Conservation (phyloP, 2,113 vertebrate genomes). For the Hystrix cristata region DNA sequence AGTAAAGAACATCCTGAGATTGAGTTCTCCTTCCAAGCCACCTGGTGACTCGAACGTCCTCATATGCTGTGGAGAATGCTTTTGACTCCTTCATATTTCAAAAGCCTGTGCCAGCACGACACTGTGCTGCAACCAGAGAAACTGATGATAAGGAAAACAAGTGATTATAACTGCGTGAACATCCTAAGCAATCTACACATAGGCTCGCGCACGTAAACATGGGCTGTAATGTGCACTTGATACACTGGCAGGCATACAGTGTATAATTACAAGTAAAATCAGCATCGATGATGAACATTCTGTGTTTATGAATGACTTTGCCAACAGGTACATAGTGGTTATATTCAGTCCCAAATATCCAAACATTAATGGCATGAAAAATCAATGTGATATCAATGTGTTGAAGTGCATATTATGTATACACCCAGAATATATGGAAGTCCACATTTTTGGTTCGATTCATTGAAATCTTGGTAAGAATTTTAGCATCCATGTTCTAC, state of each 20-base stretch:
- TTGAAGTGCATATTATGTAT: too few relatives aligned
- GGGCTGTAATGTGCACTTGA: rapidly evolving
- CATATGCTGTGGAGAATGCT: not conserved
- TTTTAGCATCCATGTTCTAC: not conserved
- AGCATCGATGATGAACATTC: not conserved
- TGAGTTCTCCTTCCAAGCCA: too few relatives aligned
- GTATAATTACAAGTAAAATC: not conserved
- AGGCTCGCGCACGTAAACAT: rapidly evolving
- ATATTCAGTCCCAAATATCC: not conserved
- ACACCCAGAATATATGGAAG: not conserved
- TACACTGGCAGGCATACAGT: not conserved
- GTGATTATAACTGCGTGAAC: not conserved
- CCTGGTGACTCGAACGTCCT: not conserved
- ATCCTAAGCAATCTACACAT: rapidly evolving
- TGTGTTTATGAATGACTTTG: not conserved
- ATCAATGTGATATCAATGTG: not conserved
- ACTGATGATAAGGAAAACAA: not conserved
- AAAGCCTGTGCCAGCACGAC: not conserved
- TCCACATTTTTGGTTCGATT: not conserved
- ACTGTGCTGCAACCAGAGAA: not conserved
- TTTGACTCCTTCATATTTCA: not conserved
- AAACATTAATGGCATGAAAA: not conserved
- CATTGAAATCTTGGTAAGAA: not conserved
- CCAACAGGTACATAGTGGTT: not conserved
- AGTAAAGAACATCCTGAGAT: not conserved